These are phyloP conservation scores for Microtus agrestis DNA, from an alignment of 2,797 vertebrate genomes.

Conservation along the genomic window DNA sequence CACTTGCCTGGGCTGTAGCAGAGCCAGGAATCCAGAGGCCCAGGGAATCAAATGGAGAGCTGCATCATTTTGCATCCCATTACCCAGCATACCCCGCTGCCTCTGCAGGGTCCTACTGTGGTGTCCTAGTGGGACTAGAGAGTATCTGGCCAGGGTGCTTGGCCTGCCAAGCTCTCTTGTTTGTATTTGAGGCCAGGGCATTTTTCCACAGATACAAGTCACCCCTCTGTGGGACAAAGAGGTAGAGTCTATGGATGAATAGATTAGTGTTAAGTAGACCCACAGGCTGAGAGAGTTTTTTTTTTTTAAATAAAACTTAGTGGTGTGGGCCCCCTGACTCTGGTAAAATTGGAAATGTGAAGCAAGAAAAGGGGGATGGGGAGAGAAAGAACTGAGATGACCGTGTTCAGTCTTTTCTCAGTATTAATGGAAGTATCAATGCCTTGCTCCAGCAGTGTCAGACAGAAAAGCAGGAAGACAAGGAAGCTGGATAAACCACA, in stretches of 20 bases:
- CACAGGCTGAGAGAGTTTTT: not conserved
- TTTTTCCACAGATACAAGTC: slow-evolving; percentile 50
- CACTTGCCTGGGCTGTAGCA: slow-evolving; percentile 16
- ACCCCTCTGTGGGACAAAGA: slow-evolving; percentile 27
- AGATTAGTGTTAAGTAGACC: slow-evolving; percentile 62
- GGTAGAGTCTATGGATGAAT: not conserved
- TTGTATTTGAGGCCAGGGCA: slow-evolving; percentile 63
- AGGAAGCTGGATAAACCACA: not conserved
- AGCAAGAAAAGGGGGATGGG: not conserved
- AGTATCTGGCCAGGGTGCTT: not conserved
- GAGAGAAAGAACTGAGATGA: not conserved
- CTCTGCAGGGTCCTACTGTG: slow-evolving; percentile 8
- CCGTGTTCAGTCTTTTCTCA: not conserved
- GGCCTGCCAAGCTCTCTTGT: slow-evolving; percentile 42
- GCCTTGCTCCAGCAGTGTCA: not conserved
- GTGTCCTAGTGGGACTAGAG: not conserved
- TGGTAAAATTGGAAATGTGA: not conserved
- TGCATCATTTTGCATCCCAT: slow-evolving; percentile 50
- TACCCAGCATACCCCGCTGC: slow-evolving; percentile 57
- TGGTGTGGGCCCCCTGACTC: not conserved
- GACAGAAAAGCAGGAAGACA: not conserved
- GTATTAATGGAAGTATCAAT: not conserved
- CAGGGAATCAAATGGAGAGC: slow-evolving; percentile 14
- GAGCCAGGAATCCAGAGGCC: slow-evolving; percentile 57
- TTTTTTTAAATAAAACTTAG: not conserved